Conservation (phyloP, 30 jellyfish, hydroid and myxozoan species). For the Hydra vulgaris region DNA sequence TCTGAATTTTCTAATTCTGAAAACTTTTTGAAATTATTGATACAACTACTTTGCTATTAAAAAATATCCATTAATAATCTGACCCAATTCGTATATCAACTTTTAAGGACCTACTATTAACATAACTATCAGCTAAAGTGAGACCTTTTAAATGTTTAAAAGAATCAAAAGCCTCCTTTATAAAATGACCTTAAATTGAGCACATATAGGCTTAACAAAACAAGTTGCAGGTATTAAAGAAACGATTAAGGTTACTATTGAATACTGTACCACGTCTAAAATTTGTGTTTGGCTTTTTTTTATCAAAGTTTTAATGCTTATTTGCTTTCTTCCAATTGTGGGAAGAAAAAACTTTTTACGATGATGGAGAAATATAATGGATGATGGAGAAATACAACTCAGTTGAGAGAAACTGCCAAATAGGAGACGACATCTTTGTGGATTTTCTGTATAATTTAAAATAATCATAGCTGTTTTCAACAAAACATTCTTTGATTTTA, state of each 20-base stretch:
- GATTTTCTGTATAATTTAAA: too few species aligned
- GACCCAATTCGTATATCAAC: not conserved
- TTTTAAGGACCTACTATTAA: not conserved
- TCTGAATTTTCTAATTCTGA: conserved; percentile 1
- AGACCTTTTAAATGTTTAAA: conserved; percentile 9
- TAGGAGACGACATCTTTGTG: too few species aligned
- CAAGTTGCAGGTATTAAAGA: not conserved
- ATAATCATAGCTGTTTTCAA: too few species aligned
- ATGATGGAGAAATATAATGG: too few species aligned
- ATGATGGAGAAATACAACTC: conserved; percentile 9
- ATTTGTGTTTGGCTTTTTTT: not conserved
- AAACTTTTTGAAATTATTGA: not conserved
- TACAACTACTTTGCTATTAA: not conserved
- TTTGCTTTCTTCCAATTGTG: conserved; percentile 36
- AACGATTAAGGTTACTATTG: not conserved
- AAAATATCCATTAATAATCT: not conserved
- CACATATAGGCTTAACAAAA: not conserved
- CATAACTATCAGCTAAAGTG: not conserved
- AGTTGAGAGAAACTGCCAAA: too few species aligned
- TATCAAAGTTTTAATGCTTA: conserved; percentile 13
- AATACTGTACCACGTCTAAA: not conserved
- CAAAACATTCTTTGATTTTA: too few species aligned
- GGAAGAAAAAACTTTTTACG: conserved; percentile 5
- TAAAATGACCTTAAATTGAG: not conserved
- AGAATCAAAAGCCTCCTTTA: too few species aligned